These are phyloP conservation scores for Heliconius himera DNA, from an alignment of 1,140 invertebrate genomes.

Conservation along the genomic window DNA sequence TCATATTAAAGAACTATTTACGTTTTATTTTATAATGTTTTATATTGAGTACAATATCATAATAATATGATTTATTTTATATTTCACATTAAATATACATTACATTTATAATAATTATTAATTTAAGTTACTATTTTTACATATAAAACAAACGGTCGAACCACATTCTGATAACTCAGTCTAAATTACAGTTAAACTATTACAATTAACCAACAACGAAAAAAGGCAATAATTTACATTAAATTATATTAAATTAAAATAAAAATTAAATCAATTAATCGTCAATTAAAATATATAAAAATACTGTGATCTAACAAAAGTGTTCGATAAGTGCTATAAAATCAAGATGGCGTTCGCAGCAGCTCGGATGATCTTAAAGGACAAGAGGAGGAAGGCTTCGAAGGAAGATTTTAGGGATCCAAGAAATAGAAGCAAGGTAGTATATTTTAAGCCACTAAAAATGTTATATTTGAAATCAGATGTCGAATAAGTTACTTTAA, in stretches of 20 bases:
- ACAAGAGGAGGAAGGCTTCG: conserved; percentile 89
- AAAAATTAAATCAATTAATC: conserved; percentile 31
- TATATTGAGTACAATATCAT: too few species aligned
- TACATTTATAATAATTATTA: neutral
- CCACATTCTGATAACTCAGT: neutral
- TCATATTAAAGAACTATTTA: too few species aligned
- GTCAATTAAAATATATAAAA: conserved; percentile 34
- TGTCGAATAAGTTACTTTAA: too few species aligned
- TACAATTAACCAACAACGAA: conserved; percentile 31
- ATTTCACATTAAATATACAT: neutral
- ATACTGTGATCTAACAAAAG: conserved; percentile 38
- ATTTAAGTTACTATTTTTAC: neutral
- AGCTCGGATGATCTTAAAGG: conserved; percentile 91
- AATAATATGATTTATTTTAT: neutral
- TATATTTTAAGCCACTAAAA: neutral
- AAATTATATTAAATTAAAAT: conserved; percentile 20
- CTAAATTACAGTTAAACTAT: conserved; percentile 12
- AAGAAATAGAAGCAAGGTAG: conserved; percentile 90
- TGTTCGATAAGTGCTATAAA: conserved; percentile 38
- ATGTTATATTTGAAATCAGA: too few species aligned
- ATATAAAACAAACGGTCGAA: neutral
- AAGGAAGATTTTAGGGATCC: conserved; percentile 88
- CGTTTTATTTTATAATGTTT: too few species aligned
- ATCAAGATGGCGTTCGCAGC: conserved; percentile 90
- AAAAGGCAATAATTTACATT: conserved; percentile 55